phyloP scores from a whole-genome alignment of 2,888 invertebrate genomes.

The Xestia ashworthii region DNA sequence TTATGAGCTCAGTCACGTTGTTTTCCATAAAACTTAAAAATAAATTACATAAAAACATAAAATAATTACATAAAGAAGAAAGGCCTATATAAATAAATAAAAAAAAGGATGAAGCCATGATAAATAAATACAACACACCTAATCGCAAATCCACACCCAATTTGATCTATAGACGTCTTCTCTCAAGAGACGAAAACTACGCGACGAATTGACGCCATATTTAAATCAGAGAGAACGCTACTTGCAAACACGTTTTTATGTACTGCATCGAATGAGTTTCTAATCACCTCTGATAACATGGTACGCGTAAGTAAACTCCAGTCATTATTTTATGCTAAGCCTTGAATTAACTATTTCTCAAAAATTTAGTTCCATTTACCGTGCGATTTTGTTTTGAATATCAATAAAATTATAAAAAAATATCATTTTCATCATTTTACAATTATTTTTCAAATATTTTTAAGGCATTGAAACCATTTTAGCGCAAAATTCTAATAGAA shows the following conservation, averaged over 20 bases:
- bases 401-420: background rate
- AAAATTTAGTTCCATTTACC: conserved; percentile 19
- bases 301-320: conserved; percentile 35
- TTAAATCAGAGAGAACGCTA: background rate
- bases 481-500: background rate
- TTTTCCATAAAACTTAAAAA: too few species aligned
- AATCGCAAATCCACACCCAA: background rate
- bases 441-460: too few species aligned
- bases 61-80: too few species aligned
- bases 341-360: conserved; percentile 14
- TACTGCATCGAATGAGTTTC: conserved; percentile 18
- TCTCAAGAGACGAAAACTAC: too few species aligned
- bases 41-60: too few species aligned
- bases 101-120: too few species aligned
- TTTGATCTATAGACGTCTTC: background rate
- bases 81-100: too few species aligned
- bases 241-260: background rate
- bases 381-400: conserved; percentile 11
- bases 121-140: background rate
- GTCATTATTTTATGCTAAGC: conserved; percentile 52
- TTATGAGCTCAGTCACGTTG: too few species aligned
- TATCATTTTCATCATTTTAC: too few species aligned
- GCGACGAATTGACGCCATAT: background rate
- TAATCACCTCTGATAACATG: conserved; percentile 6
- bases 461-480: background rate